phyloP scores from a whole-genome alignment of 2,113 vertebrate genomes.

The Sander lucioperca region DNA sequence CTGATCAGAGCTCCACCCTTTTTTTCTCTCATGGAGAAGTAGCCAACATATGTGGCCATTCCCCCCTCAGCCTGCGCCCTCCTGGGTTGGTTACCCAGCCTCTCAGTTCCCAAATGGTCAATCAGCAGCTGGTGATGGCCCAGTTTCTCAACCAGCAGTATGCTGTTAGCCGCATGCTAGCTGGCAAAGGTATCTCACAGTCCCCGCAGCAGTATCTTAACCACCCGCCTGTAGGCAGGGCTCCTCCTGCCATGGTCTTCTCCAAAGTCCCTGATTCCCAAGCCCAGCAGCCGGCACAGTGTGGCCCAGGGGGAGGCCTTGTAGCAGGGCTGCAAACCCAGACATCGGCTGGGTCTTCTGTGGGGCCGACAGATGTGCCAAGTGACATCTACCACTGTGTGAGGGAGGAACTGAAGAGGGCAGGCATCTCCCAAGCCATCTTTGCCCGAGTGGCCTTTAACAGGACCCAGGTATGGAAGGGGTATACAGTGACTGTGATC shows the following conservation, averaged over 20 bases:
- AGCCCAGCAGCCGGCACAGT: conserved; percentile 84
- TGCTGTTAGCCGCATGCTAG: conserved; percentile 96
- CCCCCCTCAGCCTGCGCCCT: conserved; percentile 90
- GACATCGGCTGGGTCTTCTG: conserved; percentile 30
- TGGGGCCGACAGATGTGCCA: conserved; percentile 88
- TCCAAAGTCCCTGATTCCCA: conserved; percentile 93
- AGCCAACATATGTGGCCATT: conserved; percentile 83
- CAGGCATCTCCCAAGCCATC: conserved; percentile 98
- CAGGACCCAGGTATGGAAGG: conserved; percentile 94
- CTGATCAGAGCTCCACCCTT: conserved; percentile 90
- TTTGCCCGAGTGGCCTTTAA: conserved; percentile 99
- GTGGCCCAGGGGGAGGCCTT: conserved; percentile 49
- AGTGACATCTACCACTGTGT: conserved; percentile 98
- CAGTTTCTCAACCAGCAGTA: conserved; percentile 99
- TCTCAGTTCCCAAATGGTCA: conserved; percentile 95
- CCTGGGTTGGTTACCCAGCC: conserved; percentile 93
- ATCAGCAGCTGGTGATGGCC: conserved; percentile 98
- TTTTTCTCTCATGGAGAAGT: conserved; percentile 89
- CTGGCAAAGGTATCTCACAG: conserved; percentile 92
- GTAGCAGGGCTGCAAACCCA: conserved; percentile 57
- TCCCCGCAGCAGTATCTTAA: conserved; percentile 96
- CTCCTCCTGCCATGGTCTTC: conserved; percentile 87
- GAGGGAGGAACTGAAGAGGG: conserved; percentile 97
- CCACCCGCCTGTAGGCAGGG: conserved; percentile 90
- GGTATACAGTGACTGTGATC: not conserved